Base-by-base conservation (phyloP, 2,888 invertebrate species). In the Cryptus armator region DNA sequence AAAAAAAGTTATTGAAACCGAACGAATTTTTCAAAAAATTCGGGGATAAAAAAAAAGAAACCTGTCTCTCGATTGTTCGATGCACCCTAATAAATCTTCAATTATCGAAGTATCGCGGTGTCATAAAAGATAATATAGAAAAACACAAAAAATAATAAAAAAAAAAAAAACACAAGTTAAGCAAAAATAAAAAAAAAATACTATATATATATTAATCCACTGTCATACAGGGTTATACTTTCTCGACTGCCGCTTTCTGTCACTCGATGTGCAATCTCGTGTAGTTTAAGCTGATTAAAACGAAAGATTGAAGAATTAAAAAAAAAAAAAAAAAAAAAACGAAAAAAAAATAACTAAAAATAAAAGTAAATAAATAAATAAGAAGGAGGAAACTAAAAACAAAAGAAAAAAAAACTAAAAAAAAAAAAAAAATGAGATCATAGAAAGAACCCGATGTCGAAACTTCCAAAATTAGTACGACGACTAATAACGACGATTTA, bases 181-280 rank as follows among this genome's bases (percentile, higher is more conserved):
- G 79, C 37, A 43, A 71, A 53, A 81, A 62, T 68, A 59, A 59
- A 78, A 19, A 19, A 19, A 19, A n/a, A n/a, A 24, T 24, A 24
- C 24, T 24, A 24, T 77, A 77, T 68, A 70, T 48, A 62, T 68
- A 70, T 80, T 72, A 84, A 85, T 87, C 83, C 86, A 77, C 77
- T 82, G 83, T 84, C 70, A 82, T 70, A 86, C 86, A 86, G 86
- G 86, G 86, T 86, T 86, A 80, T 83, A 85, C 84, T 86, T 85
- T 86, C 82, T 86, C 77, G 83, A 86, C 86, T 86, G 86, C 86
- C 86, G 86, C 84, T 84, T 84, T 77, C 72, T 77, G 84, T 84
- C 84, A 84, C 84, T 84, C 81, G 77, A 84, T 84, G 84, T 84
- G 84, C 84, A 84, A 84, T 84, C 81, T 84, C 62, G 81, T 84